Conservation (phyloP, 2,888 invertebrate species). For the Ennomos erosarius region DNA sequence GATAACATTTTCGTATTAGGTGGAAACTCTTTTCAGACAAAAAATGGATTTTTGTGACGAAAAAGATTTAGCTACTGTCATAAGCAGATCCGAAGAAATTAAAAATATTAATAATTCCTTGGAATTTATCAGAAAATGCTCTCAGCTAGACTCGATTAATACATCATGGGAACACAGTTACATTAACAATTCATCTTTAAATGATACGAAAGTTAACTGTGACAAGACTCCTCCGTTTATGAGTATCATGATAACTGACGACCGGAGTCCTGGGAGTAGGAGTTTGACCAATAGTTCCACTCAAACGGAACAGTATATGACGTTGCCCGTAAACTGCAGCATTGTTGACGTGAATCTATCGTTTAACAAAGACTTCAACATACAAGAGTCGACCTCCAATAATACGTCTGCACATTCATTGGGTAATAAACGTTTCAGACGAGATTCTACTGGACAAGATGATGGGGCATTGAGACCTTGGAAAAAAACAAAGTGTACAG, state of each 20-base stretch:
- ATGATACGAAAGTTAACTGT: conserved; percentile 52
- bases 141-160: conserved; percentile 53
- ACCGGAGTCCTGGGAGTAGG: conserved; percentile 46
- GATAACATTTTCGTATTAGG: too few relatives aligned
- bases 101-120: conserved; percentile 57
- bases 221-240: conserved; percentile 66
- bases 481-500: conserved; percentile 70
- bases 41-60: conserved; percentile 46
- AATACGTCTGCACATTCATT: conserved; percentile 58
- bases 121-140: conserved; percentile 70
- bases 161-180: conserved; percentile 70
- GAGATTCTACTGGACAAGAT: conserved; percentile 56
- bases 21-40: conserved; percentile 11
- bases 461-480: conserved; percentile 55
- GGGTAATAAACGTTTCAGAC: conserved; percentile 63
- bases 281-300: conserved; percentile 58
- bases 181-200: conserved; percentile 44
- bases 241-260: conserved; percentile 64
- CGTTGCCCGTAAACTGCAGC: conserved; percentile 51
- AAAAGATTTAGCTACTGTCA: conserved; percentile 43
- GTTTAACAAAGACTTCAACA: conserved; percentile 62
- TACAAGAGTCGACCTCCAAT: conserved; percentile 55
- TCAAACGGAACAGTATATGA: conserved; percentile 62
- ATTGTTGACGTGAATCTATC: conserved; percentile 62
- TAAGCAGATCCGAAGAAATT: conserved; percentile 47